Evolutionary conservation across 2,888 invertebrate genomes (phyloP), one percentile per base, ranked within the genome.

Genomic region (Caenorhabditis uteleia): DNA sequence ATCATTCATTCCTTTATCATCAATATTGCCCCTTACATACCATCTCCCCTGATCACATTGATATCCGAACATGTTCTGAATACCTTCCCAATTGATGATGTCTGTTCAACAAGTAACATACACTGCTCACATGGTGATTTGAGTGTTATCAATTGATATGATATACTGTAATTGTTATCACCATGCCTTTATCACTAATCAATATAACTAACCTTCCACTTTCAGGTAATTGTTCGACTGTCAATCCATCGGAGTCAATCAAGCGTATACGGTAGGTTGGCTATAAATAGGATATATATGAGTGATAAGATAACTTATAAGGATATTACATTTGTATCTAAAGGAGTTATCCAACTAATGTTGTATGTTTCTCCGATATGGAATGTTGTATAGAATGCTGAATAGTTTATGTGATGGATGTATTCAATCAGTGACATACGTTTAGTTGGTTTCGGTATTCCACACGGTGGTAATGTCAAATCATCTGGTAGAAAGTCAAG

Each of bases 31-130:
- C 6, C 25, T 7, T 2, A 10, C 5, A 25, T 8, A 61, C 72
- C 57, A n/a, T 16, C 44, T 1, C 33, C 39, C 5, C 49, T 36
- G 8, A 72, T 40, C 2, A 79, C 68, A 50, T 78, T 67, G 4
- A 95, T 90, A 85, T 95, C 95, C 0, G 94, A 91, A 83, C 95
- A 95, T 0, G 93, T 93, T n/a, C 65, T 93, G 87, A 95, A 95
- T 87, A 88, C 56, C 87, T 86, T 0, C 90, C 89, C 93, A 93
- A 95, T 86, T 95, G 95, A 25, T 89, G 88, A 0, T 85, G 94
- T 91, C 0, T 94, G 87, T 55, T 93, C 88, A 68, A 95, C 87
- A 58, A 94, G 89, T 27, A 95, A 86, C 0, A 93, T 92, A 84
- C 95, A 95, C 21, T 79, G 73, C 12, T 68, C 68, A 40, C 80